These are phyloP conservation scores for Galeopterus variegatus DNA, from an alignment of 2,113 vertebrate species.

Conservation along the genomic window DNA sequence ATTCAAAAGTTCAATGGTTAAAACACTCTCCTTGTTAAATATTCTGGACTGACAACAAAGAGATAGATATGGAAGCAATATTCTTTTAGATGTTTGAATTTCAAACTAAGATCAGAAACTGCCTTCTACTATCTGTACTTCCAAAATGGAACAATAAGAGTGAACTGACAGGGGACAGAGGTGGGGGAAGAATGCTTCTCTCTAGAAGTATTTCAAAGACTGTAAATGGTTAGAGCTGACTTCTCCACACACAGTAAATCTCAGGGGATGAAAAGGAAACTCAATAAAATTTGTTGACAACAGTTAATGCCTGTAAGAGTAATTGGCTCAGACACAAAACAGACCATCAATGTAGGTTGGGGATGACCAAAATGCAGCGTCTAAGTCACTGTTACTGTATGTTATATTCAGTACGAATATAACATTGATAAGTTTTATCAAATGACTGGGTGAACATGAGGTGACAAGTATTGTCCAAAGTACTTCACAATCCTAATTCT, in stretches of 20 bases:
- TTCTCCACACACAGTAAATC: conserved; percentile 68
- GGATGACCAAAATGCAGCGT: background rate
- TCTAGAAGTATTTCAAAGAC: conserved; percentile 63
- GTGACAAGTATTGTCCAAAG: background rate
- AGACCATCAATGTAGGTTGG: background rate
- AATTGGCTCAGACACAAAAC: conserved; percentile 72
- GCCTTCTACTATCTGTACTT: background rate
- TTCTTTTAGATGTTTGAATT: conserved; percentile 63
- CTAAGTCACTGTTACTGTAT: conserved; percentile 20
- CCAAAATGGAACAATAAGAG: conserved; percentile 44
- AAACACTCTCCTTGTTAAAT: background rate
- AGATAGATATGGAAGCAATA: background rate
- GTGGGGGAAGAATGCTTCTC: background rate
- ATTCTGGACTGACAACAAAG: conserved; percentile 2
- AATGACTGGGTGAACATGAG: background rate
- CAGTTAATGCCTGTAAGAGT: conserved; percentile 71
- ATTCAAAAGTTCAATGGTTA: background rate
- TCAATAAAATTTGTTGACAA: conserved; percentile 79
- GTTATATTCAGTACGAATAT: background rate
- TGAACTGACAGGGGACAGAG: background rate
- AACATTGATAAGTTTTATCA: conserved; percentile 45
- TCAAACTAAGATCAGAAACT: conserved; percentile 52
- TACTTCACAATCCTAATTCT: conserved; percentile 5
- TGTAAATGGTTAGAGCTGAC: conserved; percentile 37
- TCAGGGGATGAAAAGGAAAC: conserved; percentile 70